These are phyloP conservation scores for Tinea semifulvella DNA, from an alignment of 2,888 invertebrate species.

Conservation along the genomic window DNA sequence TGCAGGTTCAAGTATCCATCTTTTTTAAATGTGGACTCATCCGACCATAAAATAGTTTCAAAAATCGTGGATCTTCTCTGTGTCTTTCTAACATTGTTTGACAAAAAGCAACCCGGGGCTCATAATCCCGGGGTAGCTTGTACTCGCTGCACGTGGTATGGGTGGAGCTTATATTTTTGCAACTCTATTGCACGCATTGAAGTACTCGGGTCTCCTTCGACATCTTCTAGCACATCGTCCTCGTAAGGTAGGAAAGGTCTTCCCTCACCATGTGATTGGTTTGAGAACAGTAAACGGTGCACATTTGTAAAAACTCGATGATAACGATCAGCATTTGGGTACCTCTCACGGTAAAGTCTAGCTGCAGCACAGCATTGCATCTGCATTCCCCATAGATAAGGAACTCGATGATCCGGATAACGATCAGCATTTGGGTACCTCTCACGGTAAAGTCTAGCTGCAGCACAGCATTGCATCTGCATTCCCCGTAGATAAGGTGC, in stretches of 20 bases:
- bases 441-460: constrained; percentile 18
- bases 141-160: constrained; percentile 11
- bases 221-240: constrained; percentile 17
- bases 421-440: constrained; percentile 16
- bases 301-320: constrained; percentile 18
- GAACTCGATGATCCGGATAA: constrained; percentile 18
- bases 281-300: constrained; percentile 16
- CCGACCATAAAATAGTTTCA: constrained; percentile 15
- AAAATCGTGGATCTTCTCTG: constrained; percentile 14
- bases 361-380: constrained; percentile 19
- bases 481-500: constrained; percentile 20
- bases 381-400: constrained; percentile 19
- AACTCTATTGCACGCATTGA: constrained; percentile 8
- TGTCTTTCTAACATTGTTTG: constrained; percentile 15
- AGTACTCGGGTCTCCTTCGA: background rate
- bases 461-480: constrained; percentile 20
- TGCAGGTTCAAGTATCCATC: constrained; percentile 11
- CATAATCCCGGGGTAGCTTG: constrained; percentile 13
- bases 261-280: constrained; percentile 17
- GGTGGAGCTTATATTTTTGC: constrained; percentile 12
- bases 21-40: constrained; percentile 15
- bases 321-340: constrained; percentile 15
- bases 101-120: constrained; percentile 15
- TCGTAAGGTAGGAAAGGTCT: constrained; percentile 17
- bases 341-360: constrained; percentile 19